Base-by-base conservation (phyloP, 2,797 vertebrate species). In the Amphiprion clarkii region DNA sequence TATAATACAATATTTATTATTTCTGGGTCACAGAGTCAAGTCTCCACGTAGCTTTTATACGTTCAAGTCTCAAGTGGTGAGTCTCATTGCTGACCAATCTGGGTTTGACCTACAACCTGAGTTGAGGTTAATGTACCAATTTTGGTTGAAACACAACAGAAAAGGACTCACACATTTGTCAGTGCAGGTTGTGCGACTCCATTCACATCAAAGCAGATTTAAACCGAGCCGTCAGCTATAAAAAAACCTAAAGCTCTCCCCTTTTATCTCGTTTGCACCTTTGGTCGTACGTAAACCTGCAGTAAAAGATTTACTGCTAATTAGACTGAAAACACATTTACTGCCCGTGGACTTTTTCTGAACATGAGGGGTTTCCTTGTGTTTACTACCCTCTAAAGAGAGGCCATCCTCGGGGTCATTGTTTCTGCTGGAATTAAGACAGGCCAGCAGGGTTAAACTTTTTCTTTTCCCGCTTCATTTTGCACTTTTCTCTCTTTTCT, bases 241-340 rank as follows among this genome's bases (percentile, higher is more conserved):
- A 39, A 57, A 6, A 42, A 23, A 25, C 14, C 14, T 23, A 51
- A 46, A 25, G 39, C n/a, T 23, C 6, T 64, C 33, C 3, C 2
- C 4, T 39, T 67, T 78, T 12, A 63, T 76, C 49, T 53, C 10
- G 13, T 31, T 39, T 54, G 7, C 27, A 61, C 55, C 49, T 75
- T 68, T 39, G 29, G 16, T 40, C 7, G 1, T 33, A 58, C 59
- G 31, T 63, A 56, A 83, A 82, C 49, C 71, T 53, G 53, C 61
- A 61, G 52, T 70, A 21, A 33, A 74, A 76, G 74, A 89, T 83
- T 81, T 89, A 88, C 74, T 67, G 82, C 82, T 82, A 62, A 84
- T 89, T 83, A 25, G 65, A 78, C 62, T 75, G 66, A 59, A 71
- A 78, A 77, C 70, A 81, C 70, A 80, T 87, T 87, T 83, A 83